These are phyloP conservation scores for Riptortus pedestris DNA, from an alignment of 1,140 invertebrate genomes.

Conservation along the genomic window DNA sequence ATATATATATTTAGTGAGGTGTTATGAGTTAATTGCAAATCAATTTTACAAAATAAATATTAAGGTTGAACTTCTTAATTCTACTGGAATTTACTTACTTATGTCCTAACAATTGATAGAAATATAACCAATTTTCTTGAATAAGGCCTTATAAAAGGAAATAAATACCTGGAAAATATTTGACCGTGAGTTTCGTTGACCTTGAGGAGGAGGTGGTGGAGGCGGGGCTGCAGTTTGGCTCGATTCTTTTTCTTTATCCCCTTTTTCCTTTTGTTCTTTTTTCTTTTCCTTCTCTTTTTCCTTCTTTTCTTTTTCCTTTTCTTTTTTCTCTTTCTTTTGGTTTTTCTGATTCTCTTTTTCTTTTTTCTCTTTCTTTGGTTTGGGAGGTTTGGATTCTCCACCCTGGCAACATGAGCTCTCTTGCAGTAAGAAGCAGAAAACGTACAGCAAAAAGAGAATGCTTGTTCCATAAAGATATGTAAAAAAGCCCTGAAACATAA, in stretches of 20 bases:
- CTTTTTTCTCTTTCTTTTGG: constrained; percentile 33
- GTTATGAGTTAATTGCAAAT: too few species aligned
- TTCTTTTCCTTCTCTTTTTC: constrained; percentile 30
- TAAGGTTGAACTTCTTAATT: too few species aligned
- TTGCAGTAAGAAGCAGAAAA: constrained; percentile 91
- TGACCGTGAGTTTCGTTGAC: constrained; percentile 28
- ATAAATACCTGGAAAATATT: constrained; percentile 33
- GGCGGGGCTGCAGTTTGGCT: constrained; percentile 21
- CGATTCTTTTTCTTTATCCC: constrained; percentile 12
- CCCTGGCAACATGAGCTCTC: constrained; percentile 72
- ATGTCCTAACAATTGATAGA: too few species aligned
- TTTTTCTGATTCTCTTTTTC: constrained; percentile 42
- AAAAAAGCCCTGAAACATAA: constrained; percentile 75
- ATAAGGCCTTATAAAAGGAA: too few species aligned
- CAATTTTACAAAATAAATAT: too few species aligned
- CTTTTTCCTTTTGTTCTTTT: constrained; percentile 28
- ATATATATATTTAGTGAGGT: too few species aligned
- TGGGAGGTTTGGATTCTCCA: constrained; percentile 57
- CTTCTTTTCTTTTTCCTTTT: constrained; percentile 31
- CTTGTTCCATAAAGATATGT: constrained; percentile 91
- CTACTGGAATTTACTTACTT: too few species aligned
- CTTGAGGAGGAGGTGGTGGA: constrained; percentile 24
- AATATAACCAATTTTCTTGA: too few species aligned
- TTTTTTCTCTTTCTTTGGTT: constrained; percentile 47
- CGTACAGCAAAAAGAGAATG: constrained; percentile 90